Conservation (phyloP, 2,888 invertebrate species). For the Heliothis peltigera region DNA sequence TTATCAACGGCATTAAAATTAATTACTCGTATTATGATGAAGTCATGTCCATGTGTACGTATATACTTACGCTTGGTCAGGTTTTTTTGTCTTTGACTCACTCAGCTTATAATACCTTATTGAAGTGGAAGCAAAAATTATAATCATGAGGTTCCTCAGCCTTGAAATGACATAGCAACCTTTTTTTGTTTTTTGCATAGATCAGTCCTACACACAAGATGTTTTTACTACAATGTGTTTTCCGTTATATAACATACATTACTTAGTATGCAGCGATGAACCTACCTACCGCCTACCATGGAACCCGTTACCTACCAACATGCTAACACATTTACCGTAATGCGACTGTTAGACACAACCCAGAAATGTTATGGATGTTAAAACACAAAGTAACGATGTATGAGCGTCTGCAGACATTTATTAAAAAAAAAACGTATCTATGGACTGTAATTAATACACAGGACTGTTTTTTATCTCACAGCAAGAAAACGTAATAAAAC, state of each 20-base stretch:
- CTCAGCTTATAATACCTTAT: neutral
- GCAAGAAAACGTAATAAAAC: too few relatives aligned
- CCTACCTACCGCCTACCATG: conserved; percentile 1
- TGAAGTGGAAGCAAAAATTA: neutral
- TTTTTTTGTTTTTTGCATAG: neutral
- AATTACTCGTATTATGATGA: conserved; percentile 8
- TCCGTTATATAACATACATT: neutral
- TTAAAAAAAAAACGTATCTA: too few relatives aligned
- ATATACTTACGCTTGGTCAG: conserved; percentile 1
- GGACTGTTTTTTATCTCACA: too few relatives aligned
- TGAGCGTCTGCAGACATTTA: too few relatives aligned
- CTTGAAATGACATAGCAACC: neutral
- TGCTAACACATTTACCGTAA: conserved; percentile 6
- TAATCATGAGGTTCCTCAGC: neutral
- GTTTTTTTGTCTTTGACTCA: neutral
- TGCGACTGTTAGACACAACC: neutral
- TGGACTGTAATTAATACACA: too few relatives aligned
- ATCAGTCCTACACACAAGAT: neutral
- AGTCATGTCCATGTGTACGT: conserved; percentile 11
- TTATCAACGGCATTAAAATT: neutral
- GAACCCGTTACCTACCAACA: conserved; percentile 14
- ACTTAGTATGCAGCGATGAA: conserved; percentile 1
- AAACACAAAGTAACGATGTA: too few relatives aligned
- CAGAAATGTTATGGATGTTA: neutral
- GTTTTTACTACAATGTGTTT: neutral